These are phyloP conservation scores for Tachysurus fulvidraco DNA, from an alignment of 2,113 vertebrate genomes.

Conservation along the genomic window DNA sequence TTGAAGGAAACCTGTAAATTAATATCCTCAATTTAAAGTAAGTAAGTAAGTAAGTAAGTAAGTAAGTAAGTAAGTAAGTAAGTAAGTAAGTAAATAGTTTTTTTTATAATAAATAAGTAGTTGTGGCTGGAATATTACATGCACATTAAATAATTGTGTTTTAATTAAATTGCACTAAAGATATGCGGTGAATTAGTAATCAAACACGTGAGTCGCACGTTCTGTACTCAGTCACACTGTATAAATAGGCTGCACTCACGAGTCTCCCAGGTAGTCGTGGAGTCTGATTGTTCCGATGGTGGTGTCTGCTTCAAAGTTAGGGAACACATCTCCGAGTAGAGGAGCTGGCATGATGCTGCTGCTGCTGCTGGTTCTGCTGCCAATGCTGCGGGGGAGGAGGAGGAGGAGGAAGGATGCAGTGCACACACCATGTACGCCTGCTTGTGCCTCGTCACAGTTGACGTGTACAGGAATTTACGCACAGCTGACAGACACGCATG, in stretches of 20 bases:
- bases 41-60: too few relatives aligned
- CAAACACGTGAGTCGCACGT: too few relatives aligned
- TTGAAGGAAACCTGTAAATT: too few relatives aligned
- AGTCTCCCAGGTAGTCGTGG: slow-evolving; percentile 84
- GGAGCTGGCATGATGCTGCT: slow-evolving; percentile 76
- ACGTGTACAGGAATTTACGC: background rate
- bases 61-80: too few relatives aligned
- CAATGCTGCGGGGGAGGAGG: background rate
- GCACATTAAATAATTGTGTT: background rate
- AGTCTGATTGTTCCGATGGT: slow-evolving; percentile 81
- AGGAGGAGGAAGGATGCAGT: background rate
- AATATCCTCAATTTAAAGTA: too few relatives aligned
- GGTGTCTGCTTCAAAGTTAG: slow-evolving; percentile 87
- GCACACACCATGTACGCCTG: background rate
- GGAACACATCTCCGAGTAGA: slow-evolving; percentile 85
- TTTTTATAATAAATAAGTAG: too few relatives aligned
- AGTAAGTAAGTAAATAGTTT: too few relatives aligned
- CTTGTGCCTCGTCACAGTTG: background rate
- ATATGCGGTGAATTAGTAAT: background rate
- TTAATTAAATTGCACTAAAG: background rate
- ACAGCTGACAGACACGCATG: background rate
- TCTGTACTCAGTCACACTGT: background rate
- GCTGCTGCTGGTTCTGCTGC: background rate
- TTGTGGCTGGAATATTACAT: too few relatives aligned
- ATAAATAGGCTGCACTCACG: slow-evolving; percentile 74